Percentiles rank a stretch among this genome's conserved stretches.
phyloP scores from a whole-genome alignment of 2,888 invertebrate genomes.

The Anarsia innoxiella region DNA sequence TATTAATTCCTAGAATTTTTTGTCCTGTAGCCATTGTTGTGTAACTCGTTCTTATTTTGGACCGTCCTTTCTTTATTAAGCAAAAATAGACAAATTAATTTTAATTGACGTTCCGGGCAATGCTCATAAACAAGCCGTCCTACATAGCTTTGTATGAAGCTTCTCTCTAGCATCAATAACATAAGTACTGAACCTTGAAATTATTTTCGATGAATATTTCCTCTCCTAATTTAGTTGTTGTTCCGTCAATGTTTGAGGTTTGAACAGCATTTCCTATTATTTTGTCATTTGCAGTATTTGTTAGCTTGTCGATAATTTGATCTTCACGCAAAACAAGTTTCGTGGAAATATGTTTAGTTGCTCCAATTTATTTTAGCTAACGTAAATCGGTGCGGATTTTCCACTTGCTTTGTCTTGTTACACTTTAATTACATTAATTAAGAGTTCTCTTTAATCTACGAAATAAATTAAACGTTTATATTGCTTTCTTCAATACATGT shows the following conservation, averaged over 20 bases:
- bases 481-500: too few species aligned
- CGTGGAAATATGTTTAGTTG: conserved; percentile 30
- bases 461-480: too few species aligned
- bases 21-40: conserved; percentile 2
- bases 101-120: conserved; percentile 32
- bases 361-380: conserved; percentile 21
- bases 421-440: neutral
- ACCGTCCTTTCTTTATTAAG: conserved; percentile 29
- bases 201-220: conserved; percentile 1
- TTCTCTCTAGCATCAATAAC: neutral
- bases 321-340: neutral
- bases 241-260: conserved; percentile 10
- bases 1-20: conserved; percentile 2
- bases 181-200: conserved; percentile 2
- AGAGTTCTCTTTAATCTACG: too few species aligned
- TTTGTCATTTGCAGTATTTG: neutral
- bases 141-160: conserved; percentile 8
- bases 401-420: neutral
- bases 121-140: conserved; percentile 19
- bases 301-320: neutral
- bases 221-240: conserved; percentile 10
- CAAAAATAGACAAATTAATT: conserved; percentile 39
- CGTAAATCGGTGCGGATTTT: too few species aligned
- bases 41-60: conserved; percentile 28
- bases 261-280: too few species aligned